Base-by-base conservation (phyloP, 2,888 invertebrate species). In the Suillia variegata region DNA sequence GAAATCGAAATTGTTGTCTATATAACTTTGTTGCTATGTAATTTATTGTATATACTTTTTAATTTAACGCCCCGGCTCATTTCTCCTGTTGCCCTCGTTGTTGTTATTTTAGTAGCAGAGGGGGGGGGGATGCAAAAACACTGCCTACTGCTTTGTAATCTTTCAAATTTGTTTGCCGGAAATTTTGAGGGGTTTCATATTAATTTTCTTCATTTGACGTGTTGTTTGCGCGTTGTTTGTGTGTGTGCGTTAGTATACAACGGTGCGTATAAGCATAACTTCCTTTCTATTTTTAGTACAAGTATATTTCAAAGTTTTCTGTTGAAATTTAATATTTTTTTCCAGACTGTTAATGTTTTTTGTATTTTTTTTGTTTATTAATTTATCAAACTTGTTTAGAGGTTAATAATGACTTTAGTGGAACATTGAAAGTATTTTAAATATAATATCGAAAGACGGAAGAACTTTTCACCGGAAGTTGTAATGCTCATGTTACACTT, bases 261-360 rank as follows among this genome's bases (percentile, higher is more conserved):
- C 20, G 5, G 24, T 20, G 45, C 22, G 31, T 45, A 24, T 54
- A 17, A 33, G 55, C 33, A 55, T 38, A 13, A n/a, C 38, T 55
- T 55, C 47, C 48, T 55, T 55, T 34, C 33, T 49, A 33, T 34
- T 55, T 49, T 34, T 31, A n/a, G 22, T 31, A n/a, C n/a, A n/a
- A n/a, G n/a, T n/a, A 26, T 26, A 38, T n/a, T 31, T 51, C 33
- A 15, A 4, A 51, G 31, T 18, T 31, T 51, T 51, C n/a, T n/a
- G 50, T 13, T 3, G 20, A 24, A 26, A 6, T 15, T 22, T 50
- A 22, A 24, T n/a, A 20, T 50, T 24, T n/a, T n/a, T n/a, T n/a
- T n/a, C n/a, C n/a, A n/a, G n/a, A n/a, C n/a, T n/a, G n/a, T n/a
- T n/a, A n/a, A n/a, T n/a, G n/a, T n/a, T n/a, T n/a, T 13, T 8